Evolutionary conservation across 2,888 invertebrate species (phyloP).

Genomic region (Papilio protenor): DNA sequence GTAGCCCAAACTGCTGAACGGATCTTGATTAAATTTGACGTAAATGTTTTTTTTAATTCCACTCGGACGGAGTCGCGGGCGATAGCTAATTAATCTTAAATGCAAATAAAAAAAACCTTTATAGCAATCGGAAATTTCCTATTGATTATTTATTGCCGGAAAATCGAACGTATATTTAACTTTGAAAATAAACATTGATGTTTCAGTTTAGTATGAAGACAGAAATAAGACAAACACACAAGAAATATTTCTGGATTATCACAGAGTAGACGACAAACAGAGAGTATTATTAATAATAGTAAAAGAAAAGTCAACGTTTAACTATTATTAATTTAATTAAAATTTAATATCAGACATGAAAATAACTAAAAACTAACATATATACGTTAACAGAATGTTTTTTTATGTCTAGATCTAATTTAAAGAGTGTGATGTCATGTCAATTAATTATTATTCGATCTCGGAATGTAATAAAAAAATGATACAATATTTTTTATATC

Average conservation of each 20-base stretch:
- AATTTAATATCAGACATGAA: not conserved
- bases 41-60: too few species aligned
- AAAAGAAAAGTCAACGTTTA: not conserved
- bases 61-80: too few species aligned
- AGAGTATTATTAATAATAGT: not conserved
- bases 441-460: too few species aligned
- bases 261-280: conserved; percentile 18
- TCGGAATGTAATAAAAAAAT: too few species aligned
- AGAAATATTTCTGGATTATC: conserved; percentile 33
- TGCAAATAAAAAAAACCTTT: not conserved
- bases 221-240: conserved; percentile 35
- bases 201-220: conserved; percentile 17
- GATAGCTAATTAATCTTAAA: too few species aligned
- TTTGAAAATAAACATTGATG: conserved; percentile 28
- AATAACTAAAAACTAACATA: not conserved
- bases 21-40: too few species aligned
- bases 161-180: not conserved
- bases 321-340: not conserved
- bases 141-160: not conserved
- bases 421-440: too few species aligned
- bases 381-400: too few species aligned
- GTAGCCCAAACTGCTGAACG: too few species aligned
- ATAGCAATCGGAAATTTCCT: not conserved
- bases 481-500: too few species aligned
- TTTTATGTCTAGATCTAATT: too few species aligned